These are phyloP conservation scores for Coregonus clupeaformis DNA, from an alignment of 2,113 vertebrate genomes.

Conservation along the genomic window DNA sequence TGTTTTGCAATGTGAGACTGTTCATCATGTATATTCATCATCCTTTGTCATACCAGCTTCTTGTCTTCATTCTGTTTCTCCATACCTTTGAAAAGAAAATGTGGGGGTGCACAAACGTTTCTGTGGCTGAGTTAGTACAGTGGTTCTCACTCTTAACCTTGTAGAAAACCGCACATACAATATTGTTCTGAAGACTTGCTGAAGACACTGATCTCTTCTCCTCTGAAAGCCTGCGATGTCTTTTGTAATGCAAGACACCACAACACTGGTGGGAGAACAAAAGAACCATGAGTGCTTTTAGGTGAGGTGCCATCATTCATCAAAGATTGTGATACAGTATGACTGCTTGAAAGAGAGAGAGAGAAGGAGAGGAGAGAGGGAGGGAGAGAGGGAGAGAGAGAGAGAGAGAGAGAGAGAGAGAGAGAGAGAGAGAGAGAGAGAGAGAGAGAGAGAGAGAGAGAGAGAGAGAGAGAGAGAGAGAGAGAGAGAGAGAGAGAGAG, in stretches of 20 bases:
- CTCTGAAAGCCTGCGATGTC: not conserved
- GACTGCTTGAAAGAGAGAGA: too few species aligned
- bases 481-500: too few species aligned
- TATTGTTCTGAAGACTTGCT: not conserved
- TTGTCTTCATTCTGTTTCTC: not conserved
- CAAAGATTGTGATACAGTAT: too few species aligned
- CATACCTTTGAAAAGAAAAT: too few species aligned
- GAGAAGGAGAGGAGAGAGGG: not conserved
- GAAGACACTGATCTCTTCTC: not conserved
- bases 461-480: not conserved
- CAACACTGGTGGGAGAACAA: slow-evolving; percentile 21
- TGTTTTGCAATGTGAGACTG: too few species aligned
- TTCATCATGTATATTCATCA: not conserved
- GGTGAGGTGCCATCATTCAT: too few species aligned
- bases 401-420: too few species aligned
- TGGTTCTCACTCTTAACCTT: not conserved
- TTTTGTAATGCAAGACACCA: slow-evolving; percentile 38
- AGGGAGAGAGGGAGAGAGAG: not conserved
- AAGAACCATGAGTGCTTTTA: not conserved
- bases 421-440: too few species aligned
- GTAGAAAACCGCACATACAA: not conserved
- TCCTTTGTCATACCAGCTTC: not conserved
- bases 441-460: too few species aligned
- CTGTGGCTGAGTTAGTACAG: not conserved
- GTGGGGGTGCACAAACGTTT: too few species aligned